Percentiles rank a stretch among this genome's conserved stretches.
Evolutionary conservation across 2,888 invertebrate species (phyloP).

Genomic region (Ornithoptera alexandrae): DNA sequence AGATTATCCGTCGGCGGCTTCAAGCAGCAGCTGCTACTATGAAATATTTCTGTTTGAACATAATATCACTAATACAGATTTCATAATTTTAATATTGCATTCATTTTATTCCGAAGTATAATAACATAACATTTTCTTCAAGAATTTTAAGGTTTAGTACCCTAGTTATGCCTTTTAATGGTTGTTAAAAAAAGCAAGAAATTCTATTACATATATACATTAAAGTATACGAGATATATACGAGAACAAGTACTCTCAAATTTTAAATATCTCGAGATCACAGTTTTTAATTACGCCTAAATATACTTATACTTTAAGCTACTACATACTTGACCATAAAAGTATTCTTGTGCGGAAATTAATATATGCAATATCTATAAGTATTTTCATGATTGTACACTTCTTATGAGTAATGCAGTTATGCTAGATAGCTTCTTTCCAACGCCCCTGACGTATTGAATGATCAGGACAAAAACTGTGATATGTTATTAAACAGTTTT

Average conservation of each 20-base stretch:
- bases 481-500: slow-evolving; percentile 24
- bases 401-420: no score
- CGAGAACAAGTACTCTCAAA: no score
- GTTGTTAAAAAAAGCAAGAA: not conserved
- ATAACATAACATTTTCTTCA: not conserved
- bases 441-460: not conserved
- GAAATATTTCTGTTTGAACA: slow-evolving; percentile 33
- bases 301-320: no score
- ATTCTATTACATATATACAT: no score
- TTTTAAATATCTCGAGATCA: no score
- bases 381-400: no score
- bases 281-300: no score
- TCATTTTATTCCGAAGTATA: slow-evolving; percentile 15
- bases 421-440: not conserved
- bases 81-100: slow-evolving; percentile 29
- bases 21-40: slow-evolving; percentile 65
- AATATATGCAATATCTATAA: no score
- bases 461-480: not conserved
- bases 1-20: slow-evolving; percentile 73
- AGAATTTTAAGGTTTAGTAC: not conserved
- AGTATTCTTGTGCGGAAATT: no score
- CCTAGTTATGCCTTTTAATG: not conserved
- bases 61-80: slow-evolving; percentile 29
- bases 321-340: no score
- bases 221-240: no score